Base-by-base conservation (phyloP, 64 coral and sea anemone genomes). In the Dendronephthya gigantea region DNA sequence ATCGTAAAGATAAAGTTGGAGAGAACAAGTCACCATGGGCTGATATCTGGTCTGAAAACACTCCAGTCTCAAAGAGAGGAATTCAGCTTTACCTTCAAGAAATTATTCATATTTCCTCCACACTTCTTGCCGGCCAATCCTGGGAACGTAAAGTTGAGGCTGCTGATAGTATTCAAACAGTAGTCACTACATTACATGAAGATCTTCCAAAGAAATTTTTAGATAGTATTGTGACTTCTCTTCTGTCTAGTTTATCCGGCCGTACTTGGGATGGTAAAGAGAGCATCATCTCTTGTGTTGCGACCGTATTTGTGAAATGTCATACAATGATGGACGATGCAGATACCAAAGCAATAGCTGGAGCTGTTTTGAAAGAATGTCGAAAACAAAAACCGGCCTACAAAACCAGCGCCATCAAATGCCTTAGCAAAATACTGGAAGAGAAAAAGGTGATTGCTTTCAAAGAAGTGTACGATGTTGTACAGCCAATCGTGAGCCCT, bases 21-120 rank as follows among this genome's bases (percentile, higher is more conserved):
- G 88, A 39, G 81, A 83, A 89, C 22, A 85, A 90, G 40, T 90
- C 89, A 0, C 35, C 91, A 39, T 98, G 94, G 94, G 94, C 93
- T 35, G 94, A 98, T 85, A 93, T 98, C 68, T 98, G 94, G 94
- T 50, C 93, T 33, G 94, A 98, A 84, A 98, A 98, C 74, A 98
- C 94, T 9, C 91, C 92, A 93, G 94, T 92, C 92, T 90, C 29
- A 25, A 4, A 10, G 10, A 84, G 13, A 33, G 95, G 95, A 8
- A 87, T 98, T 51, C 90, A 87, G 48, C 87, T 98, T 10, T 98
- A 98, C 41, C 65, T 93, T 38, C 82, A 82, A 17, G 95, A 98
- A 56, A 87, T 98, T 51, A 88, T 93, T 29, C 82, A 56, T 0
- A 98, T 98, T 84, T 86, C 88, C 8, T 98, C 89, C 14, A 40